Conservation (phyloP, 2,113 vertebrate genomes). For the Rana temporaria region DNA sequence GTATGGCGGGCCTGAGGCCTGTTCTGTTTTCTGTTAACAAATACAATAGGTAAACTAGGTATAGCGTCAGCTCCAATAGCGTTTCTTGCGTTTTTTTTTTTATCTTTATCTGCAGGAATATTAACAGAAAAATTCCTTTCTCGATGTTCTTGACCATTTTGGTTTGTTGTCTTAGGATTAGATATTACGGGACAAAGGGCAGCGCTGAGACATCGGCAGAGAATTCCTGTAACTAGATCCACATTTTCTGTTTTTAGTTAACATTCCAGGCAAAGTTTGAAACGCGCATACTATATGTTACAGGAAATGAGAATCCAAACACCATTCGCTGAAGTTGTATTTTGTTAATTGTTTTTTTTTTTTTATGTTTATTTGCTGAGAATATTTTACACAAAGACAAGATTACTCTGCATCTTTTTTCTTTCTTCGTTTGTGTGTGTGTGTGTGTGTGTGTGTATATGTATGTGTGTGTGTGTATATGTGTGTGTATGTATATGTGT, state of each 20-base stretch:
- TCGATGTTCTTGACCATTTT: not conserved
- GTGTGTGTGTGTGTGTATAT: constrained; percentile 15
- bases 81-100: no score
- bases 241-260: constrained; percentile 58
- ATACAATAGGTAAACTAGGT: no score
- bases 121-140: not conserved
- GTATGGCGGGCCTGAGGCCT: no score
- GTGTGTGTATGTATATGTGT: no score
- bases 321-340: no score
- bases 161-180: constrained; percentile 42
- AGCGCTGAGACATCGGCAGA: not conserved
- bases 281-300: not conserved
- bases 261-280: constrained; percentile 12
- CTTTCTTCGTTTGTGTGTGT: not conserved
- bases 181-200: constrained; percentile 2
- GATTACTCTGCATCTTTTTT: not conserved
- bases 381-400: not conserved
- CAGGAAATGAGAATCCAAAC: not conserved
- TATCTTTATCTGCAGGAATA: not conserved
- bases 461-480: no score
- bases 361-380: not conserved
- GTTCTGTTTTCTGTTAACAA: no score
- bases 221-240: constrained; percentile 41
- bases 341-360: no score
- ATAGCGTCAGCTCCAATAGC: no score